Evolutionary conservation across 2,888 invertebrate species (phyloP).

Genomic region (Serrognathus titanus): DNA sequence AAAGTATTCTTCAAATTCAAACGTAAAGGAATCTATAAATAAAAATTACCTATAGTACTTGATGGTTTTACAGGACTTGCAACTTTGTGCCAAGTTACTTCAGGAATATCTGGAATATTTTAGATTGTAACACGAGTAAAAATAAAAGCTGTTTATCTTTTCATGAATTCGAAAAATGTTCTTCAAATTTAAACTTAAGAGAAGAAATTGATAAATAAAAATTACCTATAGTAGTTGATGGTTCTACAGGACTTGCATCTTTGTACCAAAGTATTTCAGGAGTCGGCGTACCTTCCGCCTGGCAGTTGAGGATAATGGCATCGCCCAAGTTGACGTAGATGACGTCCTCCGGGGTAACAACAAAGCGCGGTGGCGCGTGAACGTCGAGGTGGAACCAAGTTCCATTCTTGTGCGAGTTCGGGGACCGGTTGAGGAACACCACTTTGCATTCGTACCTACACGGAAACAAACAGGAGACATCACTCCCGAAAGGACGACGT

Average conservation of each 20-base stretch:
- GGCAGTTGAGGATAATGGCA: slow-evolving; percentile 93
- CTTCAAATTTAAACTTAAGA: too few species aligned
- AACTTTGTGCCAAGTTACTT: slow-evolving; percentile 95
- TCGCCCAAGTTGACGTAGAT: slow-evolving; percentile 96
- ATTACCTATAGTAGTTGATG: slow-evolving; percentile 72
- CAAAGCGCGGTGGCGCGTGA: slow-evolving; percentile 93
- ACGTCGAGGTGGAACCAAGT: slow-evolving; percentile 98
- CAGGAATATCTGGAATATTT: slow-evolving; percentile 60
- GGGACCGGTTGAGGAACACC: slow-evolving; percentile 91
- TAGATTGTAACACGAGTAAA: too few species aligned
- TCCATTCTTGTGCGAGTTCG: slow-evolving; percentile 89
- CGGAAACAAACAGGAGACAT: background rate
- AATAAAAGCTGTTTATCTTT: background rate
- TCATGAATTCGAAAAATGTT: too few species aligned
- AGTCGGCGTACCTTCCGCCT: slow-evolving; percentile 93
- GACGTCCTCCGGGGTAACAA: slow-evolving; percentile 92
- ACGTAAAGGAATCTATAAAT: too few species aligned
- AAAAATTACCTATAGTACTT: slow-evolving; percentile 62
- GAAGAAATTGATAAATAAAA: background rate
- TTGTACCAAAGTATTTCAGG: slow-evolving; percentile 97
- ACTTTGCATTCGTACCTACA: slow-evolving; percentile 59
- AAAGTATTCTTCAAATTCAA: too few species aligned
- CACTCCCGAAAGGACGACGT: slow-evolving; percentile 50
- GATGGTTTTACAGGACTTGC: slow-evolving; percentile 87
- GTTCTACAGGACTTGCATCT: slow-evolving; percentile 87